Percentiles rank a stretch among this genome's conserved stretches.
phyloP scores from a whole-genome alignment of 2,113 vertebrate genomes.

The Solea senegalensis region DNA sequence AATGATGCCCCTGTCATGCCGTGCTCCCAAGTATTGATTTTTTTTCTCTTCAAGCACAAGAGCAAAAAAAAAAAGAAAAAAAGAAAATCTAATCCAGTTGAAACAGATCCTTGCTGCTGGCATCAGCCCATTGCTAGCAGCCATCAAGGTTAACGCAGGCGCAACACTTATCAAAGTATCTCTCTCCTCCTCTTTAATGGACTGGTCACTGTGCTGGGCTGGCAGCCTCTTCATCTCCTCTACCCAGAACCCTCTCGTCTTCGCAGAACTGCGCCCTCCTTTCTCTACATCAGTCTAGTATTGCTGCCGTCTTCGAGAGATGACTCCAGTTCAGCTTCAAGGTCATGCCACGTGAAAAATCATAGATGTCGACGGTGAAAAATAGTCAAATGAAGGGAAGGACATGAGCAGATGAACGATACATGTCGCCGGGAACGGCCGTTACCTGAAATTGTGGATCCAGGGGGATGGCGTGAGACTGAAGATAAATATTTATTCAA shows the following conservation, averaged over 20 bases:
- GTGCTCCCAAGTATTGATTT: conserved; percentile 93
- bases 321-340: conserved; percentile 67
- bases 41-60: conserved; percentile 68
- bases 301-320: conserved; percentile 44
- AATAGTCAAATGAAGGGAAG: conserved; percentile 76
- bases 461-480: neutral
- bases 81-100: conserved; percentile 87
- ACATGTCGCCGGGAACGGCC: conserved; percentile 3
- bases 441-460: conserved; percentile 11
- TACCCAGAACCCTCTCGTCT: conserved; percentile 50
- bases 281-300: conserved; percentile 71
- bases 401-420: conserved; percentile 54
- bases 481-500: neutral
- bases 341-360: conserved; percentile 78
- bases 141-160: conserved; percentile 96
- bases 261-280: conserved; percentile 59
- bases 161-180: conserved; percentile 96
- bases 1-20: conserved; percentile 95
- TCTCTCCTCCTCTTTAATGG: conserved; percentile 89
- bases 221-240: conserved; percentile 86
- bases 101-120: conserved; percentile 85
- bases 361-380: conserved; percentile 70
- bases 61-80: conserved; percentile 22
- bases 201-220: conserved; percentile 83
- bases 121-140: conserved; percentile 71